A percentile compares a stretch with the other conserved stretches of the same genome.
Evolutionary conservation across 2,888 invertebrate species (phyloP).

Genomic region (Caenorhabditis becei): DNA sequence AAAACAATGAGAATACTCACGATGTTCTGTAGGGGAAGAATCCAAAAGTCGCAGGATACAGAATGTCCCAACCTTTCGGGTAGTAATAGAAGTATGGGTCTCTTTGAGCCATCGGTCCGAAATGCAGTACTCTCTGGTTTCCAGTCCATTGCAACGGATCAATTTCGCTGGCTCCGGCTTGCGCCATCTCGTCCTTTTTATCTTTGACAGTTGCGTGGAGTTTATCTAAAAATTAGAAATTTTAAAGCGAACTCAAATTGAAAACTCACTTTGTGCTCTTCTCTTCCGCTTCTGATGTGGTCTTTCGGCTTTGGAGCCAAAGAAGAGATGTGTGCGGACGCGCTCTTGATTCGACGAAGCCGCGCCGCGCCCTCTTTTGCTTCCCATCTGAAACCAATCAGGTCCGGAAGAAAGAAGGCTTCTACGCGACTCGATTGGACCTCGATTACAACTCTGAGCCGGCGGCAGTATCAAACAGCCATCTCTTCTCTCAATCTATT

Average conservation of each 20-base stretch:
- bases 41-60: conserved; percentile 81
- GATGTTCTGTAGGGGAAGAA: conserved; percentile 82
- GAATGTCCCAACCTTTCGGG: conserved; percentile 82
- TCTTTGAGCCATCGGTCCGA: conserved; percentile 81
- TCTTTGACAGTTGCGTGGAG: conserved; percentile 77
- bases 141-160: conserved; percentile 81
- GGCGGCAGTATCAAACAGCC: conserved; percentile 59
- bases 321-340: conserved; percentile 80
- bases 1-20: conserved; percentile 74
- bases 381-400: conserved; percentile 72
- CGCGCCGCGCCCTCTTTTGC: conserved; percentile 71
- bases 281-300: conserved; percentile 78
- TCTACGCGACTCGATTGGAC: conserved; percentile 45
- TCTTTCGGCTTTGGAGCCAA: conserved; percentile 76
- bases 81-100: conserved; percentile 82
- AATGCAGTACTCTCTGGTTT: conserved; percentile 81
- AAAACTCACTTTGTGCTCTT: conserved; percentile 78
- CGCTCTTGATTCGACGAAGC: conserved; percentile 74
- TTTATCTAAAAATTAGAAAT: conserved; percentile 73
- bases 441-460: conserved; percentile 56
- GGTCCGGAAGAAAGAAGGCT: conserved; percentile 53
- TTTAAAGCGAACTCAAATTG: conserved; percentile 1
- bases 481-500: conserved; percentile 58
- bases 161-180: conserved; percentile 77
- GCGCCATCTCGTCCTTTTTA: conserved; percentile 81